Conservation (phyloP, 2,888 invertebrate genomes). For the Diploptera punctata region DNA sequence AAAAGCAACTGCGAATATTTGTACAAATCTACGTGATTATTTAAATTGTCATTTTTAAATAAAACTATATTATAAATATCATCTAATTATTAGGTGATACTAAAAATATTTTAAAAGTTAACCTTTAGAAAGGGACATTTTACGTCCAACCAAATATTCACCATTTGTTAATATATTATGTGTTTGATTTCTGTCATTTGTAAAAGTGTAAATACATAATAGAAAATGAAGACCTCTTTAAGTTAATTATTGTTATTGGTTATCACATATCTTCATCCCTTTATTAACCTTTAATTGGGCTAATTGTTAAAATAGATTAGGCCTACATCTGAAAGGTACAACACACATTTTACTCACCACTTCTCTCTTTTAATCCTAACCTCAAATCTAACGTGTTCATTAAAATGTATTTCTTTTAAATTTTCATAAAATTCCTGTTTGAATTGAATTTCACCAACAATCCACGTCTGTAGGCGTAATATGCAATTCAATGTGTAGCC, state of each 20-base stretch:
- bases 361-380: too few species aligned
- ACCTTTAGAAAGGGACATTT: slow-evolving; percentile 20
- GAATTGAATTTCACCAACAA: too few species aligned
- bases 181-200: slow-evolving; percentile 43
- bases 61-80: slow-evolving; percentile 28
- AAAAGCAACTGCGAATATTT: slow-evolving; percentile 30
- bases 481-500: too few species aligned
- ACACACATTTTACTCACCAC: too few species aligned
- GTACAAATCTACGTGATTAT: slow-evolving; percentile 34
- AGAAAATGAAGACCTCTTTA: slow-evolving; percentile 27
- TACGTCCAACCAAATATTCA: slow-evolving; percentile 26
- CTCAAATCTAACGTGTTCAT: too few species aligned
- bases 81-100: slow-evolving; percentile 4
- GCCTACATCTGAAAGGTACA: too few species aligned
- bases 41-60: slow-evolving; percentile 29
- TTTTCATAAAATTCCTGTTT: too few species aligned
- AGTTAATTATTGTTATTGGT: not conserved
- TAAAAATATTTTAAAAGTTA: slow-evolving; percentile 34
- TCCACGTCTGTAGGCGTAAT: too few species aligned
- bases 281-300: too few species aligned
- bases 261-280: too few species aligned
- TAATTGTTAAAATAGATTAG: too few species aligned
- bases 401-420: too few species aligned
- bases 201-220: slow-evolving; percentile 43
- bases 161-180: slow-evolving; percentile 40